Evolutionary conservation across 2,888 invertebrate genomes (phyloP), one percentile per base, ranked within the genome.

Genomic region (Drosophila gaucha): DNA sequence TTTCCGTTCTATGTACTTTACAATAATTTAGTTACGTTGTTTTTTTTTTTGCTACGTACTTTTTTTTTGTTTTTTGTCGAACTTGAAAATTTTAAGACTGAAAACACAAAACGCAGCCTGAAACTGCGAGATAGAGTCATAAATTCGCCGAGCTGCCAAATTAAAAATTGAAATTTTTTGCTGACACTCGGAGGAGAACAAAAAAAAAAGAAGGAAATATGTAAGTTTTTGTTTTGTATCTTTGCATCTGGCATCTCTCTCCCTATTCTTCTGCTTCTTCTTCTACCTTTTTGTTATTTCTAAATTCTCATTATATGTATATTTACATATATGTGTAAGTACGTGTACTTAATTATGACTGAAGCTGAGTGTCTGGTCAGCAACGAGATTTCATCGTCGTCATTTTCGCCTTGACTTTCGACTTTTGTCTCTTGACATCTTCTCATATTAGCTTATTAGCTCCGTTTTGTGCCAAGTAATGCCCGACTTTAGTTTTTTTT

Each of bases 371-470:
- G 30, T 26, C 57, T 72, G 69, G 56, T 60, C 74, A 65, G 67
- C 62, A 50, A 63, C 72, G 44, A 63, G 58, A 72, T 64, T 39
- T 41, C 44, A 52, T 67, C 24, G 69, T 49, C 31, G 69, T 49
- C 31, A 49, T 59, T 58, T 55, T 55, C 54, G 60, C 66, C 60
- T 76, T 75, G 71, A 71, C 71, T 69, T 75, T 85, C 75, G 82
- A 82, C 82, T 86, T 84, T 82, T 87, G 87, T 70, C 84, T 80
- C 79, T 83, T 82, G 82, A 82, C 87, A 87, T 87, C 79, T 82
- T 67, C 64, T 66, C 82, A 54, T 22, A 31, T 67, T 75, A 80
- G 60, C 57, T 52, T 51, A 43, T 57, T 51, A 56, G 43, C 62
- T 52, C 28, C 44, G 39, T 55, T 50, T 64, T 71, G 57, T 71